phyloP scores from a whole-genome alignment of 2,113 vertebrate species.

The Balaeniceps rex region DNA sequence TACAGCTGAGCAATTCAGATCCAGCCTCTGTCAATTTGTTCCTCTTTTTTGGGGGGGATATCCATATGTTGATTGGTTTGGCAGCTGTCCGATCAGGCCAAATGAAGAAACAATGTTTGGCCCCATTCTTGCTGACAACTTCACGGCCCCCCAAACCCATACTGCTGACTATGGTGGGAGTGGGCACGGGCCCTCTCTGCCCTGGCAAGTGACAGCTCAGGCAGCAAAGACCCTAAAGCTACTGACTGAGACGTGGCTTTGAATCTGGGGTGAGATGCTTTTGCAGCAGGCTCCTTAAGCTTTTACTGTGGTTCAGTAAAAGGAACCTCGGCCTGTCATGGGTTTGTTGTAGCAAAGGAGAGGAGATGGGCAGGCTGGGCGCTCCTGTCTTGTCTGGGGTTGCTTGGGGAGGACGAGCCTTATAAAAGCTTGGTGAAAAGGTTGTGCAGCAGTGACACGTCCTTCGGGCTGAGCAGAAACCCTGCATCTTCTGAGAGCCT shows the following conservation, averaged over 20 bases:
- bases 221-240: background rate
- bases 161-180: background rate
- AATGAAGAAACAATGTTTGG: background rate
- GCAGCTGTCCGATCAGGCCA: background rate
- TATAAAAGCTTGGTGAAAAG: background rate
- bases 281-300: background rate
- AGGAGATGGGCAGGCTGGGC: background rate
- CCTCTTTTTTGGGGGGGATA: background rate
- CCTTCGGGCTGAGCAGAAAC: background rate
- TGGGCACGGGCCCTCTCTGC: background rate
- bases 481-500: accelerated
- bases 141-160: accelerated
- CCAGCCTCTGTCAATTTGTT: background rate
- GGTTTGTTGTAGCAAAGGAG: background rate
- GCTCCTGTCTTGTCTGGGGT: background rate
- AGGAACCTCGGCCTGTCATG: accelerated
- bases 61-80: background rate
- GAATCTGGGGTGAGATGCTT: background rate
- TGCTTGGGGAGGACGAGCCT: background rate
- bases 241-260: background rate
- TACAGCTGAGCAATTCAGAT: background rate
- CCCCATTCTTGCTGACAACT: background rate
- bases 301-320: background rate
- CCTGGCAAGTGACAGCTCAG: background rate
- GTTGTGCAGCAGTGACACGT: accelerated